A percentile compares a stretch with the other conserved stretches of the same genome.
phyloP scores from a whole-genome alignment of 1,140 invertebrate species.

The Bombus sylvicola region DNA sequence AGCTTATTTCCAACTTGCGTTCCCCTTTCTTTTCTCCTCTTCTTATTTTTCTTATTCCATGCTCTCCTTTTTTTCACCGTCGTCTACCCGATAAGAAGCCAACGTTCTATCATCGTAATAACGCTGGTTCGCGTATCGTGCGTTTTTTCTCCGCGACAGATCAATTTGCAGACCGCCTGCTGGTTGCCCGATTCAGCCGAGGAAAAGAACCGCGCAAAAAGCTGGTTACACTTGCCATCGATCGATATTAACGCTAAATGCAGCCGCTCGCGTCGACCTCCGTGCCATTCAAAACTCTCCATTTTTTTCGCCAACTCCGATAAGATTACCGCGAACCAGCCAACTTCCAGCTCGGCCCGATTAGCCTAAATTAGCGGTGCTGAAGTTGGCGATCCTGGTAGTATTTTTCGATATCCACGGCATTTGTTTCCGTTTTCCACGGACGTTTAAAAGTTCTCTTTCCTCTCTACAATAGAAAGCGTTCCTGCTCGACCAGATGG shows the following conservation, averaged over 20 bases:
- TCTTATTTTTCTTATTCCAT: neutral
- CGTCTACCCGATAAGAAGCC: constrained; percentile 41
- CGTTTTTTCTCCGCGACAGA: neutral
- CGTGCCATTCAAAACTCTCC: neutral
- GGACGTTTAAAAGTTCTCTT: too few relatives aligned
- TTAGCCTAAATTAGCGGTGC: neutral
- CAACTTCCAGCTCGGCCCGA: too few relatives aligned
- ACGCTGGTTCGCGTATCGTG: constrained; percentile 19
- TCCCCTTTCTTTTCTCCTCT: neutral
- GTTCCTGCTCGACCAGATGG: too few relatives aligned
- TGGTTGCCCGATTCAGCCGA: neutral
- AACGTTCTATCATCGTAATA: constrained; percentile 42
- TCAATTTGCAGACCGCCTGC: constrained; percentile 4
- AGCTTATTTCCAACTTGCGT: neutral
- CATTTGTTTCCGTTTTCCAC: too few relatives aligned
- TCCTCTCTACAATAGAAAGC: too few relatives aligned
- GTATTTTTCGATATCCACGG: too few relatives aligned
- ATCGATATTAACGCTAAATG: constrained; percentile 5
- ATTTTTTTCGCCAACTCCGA: constrained; percentile 15
- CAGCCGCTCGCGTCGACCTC: too few relatives aligned
- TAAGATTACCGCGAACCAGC: neutral
- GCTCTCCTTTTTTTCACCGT: neutral
- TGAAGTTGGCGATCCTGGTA: neutral
- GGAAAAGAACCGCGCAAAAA: neutral
- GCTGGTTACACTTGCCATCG: neutral